Conservation (phyloP, 2,888 invertebrate genomes). For the Drosophila falleni region DNA sequence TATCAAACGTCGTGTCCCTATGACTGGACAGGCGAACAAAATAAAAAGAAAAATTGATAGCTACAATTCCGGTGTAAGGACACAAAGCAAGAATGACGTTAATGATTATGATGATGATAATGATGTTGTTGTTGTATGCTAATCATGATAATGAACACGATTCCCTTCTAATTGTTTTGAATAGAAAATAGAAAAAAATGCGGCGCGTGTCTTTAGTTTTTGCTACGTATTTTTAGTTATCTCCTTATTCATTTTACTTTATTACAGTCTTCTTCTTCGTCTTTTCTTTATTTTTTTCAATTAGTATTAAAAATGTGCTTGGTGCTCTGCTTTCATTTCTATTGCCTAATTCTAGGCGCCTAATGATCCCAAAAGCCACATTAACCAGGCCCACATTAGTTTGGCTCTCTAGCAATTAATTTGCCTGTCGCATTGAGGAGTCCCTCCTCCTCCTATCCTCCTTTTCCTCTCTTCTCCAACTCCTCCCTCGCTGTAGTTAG, state of each 20-base stretch:
- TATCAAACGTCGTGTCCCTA: slow-evolving; percentile 11
- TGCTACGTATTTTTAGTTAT: slow-evolving; percentile 17
- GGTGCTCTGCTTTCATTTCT: slow-evolving; percentile 27
- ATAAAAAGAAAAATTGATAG: slow-evolving; percentile 30
- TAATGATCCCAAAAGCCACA: slow-evolving; percentile 62
- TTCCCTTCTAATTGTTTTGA: slow-evolving; percentile 36
- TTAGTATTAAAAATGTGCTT: slow-evolving; percentile 28
- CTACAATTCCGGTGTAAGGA: slow-evolving; percentile 12
- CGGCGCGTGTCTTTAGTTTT: slow-evolving; percentile 32
- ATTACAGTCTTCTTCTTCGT: slow-evolving; percentile 2
- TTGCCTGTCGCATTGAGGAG: slow-evolving; percentile 37
- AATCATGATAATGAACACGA: slow-evolving; percentile 17
- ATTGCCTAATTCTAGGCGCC: slow-evolving; percentile 57
- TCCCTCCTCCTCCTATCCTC: neutral
- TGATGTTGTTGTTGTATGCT: slow-evolving; percentile 7
- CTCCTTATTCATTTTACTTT: slow-evolving; percentile 12
- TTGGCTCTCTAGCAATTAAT: slow-evolving; percentile 52
- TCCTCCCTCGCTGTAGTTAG: neutral
- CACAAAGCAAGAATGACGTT: slow-evolving; percentile 24
- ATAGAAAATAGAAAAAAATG: slow-evolving; percentile 11
- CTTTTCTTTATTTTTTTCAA: slow-evolving; percentile 14
- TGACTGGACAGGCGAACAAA: slow-evolving; percentile 18
- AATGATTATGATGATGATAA: slow-evolving; percentile 15
- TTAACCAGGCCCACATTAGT: slow-evolving; percentile 68
- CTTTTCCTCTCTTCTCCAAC: neutral